Base-by-base conservation (phyloP, 2,797 vertebrate genomes). In the Typhlichthys eigenmanni region DNA sequence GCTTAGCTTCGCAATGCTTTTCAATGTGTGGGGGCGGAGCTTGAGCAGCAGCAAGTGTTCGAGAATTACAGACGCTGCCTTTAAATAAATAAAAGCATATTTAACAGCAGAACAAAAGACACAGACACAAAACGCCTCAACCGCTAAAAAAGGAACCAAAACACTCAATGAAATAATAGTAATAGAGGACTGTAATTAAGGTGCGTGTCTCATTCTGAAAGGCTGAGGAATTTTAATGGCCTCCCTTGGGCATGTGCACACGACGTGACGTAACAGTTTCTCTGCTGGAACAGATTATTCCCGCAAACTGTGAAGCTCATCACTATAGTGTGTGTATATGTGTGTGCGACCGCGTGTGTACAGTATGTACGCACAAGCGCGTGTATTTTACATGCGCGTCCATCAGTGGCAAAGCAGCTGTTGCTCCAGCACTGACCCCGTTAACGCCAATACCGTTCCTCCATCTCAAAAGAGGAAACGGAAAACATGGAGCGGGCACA, bases 181-280 rank as follows among this genome's bases (percentile, higher is more conserved):
- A 47, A 19, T 63, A 38, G 49, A 83, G 70, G 63, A 72, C 52
- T 72, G 45, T 52, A 68, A 82, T 80, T 66, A 74, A 32, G 55
- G 70, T 5, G 43, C 63, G 68, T 34, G 71, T 58, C 48, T 60
- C 68, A 76, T 68, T 77, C 58, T 69, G 59, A 47, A 24, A 72
- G 70, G 69, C 45, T 43, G 48, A 56, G 47, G 72, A 63, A 79
- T 81, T 77, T 78, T n/a, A 85, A 82, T 60, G 62, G 68, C 59
- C 49, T 81, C 82, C 72, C 75, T 2, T 4, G 61, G 73, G 78
- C 61, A 65, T 78, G 38, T 67, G 66, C 74, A 72, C 68, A 79
- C 60, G 13, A 1, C 71, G 52, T 81, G 73, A 83, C 70, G 70
- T 68, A 80, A 83, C 59, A 52, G 52, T 4, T 46, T 74, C 68